These are phyloP conservation scores for Cosmopolites sordidus DNA, from an alignment of 2,888 invertebrate species.

Conservation along the genomic window DNA sequence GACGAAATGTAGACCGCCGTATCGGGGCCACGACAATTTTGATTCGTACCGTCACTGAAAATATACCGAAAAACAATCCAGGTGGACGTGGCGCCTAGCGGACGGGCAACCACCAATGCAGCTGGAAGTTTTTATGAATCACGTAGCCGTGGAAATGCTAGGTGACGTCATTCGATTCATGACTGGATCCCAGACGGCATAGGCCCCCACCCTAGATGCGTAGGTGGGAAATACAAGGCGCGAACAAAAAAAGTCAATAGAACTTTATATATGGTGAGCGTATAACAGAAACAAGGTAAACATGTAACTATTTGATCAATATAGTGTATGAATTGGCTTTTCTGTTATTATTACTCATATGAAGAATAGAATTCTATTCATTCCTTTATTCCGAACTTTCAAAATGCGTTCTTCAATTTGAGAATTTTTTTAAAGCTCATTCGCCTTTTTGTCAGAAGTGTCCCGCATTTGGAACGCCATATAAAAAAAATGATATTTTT, in stretches of 20 bases:
- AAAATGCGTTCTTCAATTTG: too few species aligned
- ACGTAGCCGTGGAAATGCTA: slow-evolving; percentile 11
- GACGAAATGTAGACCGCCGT: too few species aligned
- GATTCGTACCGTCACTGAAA: neutral
- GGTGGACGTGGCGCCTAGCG: neutral
- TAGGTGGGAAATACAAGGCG: slow-evolving; percentile 9
- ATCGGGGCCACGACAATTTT: neutral
- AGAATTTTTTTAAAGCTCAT: too few species aligned
- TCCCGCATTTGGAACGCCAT: too few species aligned
- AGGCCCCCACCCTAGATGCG: slow-evolving; percentile 7
- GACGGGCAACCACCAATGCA: slow-evolving; percentile 8
- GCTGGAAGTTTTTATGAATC: slow-evolving; percentile 12
- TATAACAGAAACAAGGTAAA: too few species aligned
- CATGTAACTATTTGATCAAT: too few species aligned
- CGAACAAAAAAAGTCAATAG: neutral
- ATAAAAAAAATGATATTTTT: too few species aligned
- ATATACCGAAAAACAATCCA: neutral
- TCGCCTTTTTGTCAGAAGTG: too few species aligned
- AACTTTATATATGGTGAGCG: neutral
- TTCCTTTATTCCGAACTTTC: too few species aligned
- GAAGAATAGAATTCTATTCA: too few species aligned
- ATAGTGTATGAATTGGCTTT: too few species aligned
- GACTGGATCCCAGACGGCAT: slow-evolving; percentile 6
- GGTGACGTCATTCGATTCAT: slow-evolving; percentile 14
- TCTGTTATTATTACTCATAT: too few species aligned